These are phyloP conservation scores for Pyrgilauda ruficollis DNA, from an alignment of 2,113 vertebrate genomes.

Conservation along the genomic window DNA sequence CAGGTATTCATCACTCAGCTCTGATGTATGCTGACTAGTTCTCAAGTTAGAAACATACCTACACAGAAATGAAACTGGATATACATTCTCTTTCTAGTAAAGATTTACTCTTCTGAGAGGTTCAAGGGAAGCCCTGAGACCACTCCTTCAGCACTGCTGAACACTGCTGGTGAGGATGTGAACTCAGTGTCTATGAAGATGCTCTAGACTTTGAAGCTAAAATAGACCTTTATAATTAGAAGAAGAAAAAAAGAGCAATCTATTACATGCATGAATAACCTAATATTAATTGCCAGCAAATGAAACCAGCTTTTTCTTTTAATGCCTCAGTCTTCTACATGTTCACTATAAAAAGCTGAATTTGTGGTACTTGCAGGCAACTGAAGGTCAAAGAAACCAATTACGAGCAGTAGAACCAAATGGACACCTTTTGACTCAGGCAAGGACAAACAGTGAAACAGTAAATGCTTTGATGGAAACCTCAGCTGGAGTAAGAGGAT, in stretches of 20 bases:
- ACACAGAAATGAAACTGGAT: constrained; percentile 35
- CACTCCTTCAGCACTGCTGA: background rate
- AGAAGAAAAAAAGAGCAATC: background rate
- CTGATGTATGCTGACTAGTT: constrained; percentile 41
- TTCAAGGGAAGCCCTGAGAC: background rate
- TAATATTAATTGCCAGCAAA: constrained; percentile 26
- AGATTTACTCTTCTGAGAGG: constrained; percentile 42
- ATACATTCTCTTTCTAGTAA: constrained; percentile 34
- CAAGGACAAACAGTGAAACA: background rate
- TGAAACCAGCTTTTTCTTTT: background rate
- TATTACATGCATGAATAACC: background rate
- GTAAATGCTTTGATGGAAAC: background rate
- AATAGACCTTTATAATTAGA: constrained; percentile 31
- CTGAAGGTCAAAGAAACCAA: background rate
- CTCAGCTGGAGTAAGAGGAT: background rate
- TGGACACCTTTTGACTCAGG: background rate
- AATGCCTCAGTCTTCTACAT: background rate
- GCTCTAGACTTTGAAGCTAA: background rate
- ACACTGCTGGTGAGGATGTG: background rate
- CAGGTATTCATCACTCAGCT: constrained; percentile 41
- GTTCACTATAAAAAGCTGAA: background rate
- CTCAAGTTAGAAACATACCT: constrained; percentile 48
- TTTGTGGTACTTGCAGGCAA: background rate
- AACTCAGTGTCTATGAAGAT: background rate
- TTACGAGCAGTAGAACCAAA: background rate